phyloP scores from a whole-genome alignment of 1,140 invertebrate genomes.

The Chrysopa pallens region DNA sequence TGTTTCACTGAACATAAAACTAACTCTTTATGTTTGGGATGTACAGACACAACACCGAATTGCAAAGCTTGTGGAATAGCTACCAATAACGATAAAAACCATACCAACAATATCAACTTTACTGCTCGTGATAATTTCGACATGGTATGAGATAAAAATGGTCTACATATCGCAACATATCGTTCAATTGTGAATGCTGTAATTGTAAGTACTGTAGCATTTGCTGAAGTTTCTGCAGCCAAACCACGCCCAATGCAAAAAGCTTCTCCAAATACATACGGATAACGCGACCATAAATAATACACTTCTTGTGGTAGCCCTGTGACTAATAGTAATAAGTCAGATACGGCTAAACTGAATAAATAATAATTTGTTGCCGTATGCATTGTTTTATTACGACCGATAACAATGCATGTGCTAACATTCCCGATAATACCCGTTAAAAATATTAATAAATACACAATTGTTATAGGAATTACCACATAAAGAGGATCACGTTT shows the following conservation, averaged over 20 bases:
- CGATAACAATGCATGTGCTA: constrained; percentile 83
- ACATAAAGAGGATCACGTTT: constrained; percentile 48
- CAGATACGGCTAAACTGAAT: constrained; percentile 84
- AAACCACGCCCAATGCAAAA: constrained; percentile 75
- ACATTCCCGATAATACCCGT: constrained; percentile 80
- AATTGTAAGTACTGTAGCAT: constrained; percentile 84
- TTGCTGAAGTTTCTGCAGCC: constrained; percentile 76
- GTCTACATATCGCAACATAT: constrained; percentile 88
- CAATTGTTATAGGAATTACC: constrained; percentile 56
- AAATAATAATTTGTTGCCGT: constrained; percentile 87
- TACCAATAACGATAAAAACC: constrained; percentile 47
- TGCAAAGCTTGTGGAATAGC: constrained; percentile 68
- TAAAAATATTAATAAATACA: constrained; percentile 71
- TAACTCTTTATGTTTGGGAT: constrained; percentile 3
- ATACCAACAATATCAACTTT: constrained; percentile 46
- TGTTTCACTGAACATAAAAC: constrained; percentile 16
- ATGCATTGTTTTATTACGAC: constrained; percentile 81
- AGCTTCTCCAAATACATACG: constrained; percentile 69
- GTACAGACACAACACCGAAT: constrained; percentile 34
- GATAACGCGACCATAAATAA: constrained; percentile 70
- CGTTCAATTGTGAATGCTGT: constrained; percentile 88
- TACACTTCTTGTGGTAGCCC: constrained; percentile 73
- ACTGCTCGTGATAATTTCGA: constrained; percentile 56
- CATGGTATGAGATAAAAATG: constrained; percentile 73
- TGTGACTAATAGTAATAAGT: constrained; percentile 67